Evolutionary conservation across 2,797 vertebrate species (phyloP).

Genomic region (Cyclopterus lumpus): DNA sequence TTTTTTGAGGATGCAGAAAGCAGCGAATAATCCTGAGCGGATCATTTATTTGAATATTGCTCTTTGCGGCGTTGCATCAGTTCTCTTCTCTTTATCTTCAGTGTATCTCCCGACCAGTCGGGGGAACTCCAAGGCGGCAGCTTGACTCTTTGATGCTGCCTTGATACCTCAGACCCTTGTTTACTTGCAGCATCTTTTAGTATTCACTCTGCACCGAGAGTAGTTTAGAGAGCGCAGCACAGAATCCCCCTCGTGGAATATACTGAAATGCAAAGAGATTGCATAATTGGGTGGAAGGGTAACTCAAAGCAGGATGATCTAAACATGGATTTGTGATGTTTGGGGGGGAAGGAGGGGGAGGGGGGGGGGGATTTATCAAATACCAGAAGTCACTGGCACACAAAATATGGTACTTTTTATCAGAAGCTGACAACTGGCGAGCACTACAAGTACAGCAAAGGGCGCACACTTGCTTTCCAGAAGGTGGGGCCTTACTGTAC

Average conservation of each 20-base stretch:
- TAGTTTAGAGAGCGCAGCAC: slow-evolving; percentile 54
- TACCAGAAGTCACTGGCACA: slow-evolving; percentile 22
- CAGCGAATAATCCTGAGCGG: not conserved
- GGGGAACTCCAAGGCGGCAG: slow-evolving; percentile 16
- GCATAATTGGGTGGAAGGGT: slow-evolving; percentile 50
- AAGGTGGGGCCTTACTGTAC: not conserved
- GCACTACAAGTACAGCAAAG: not conserved
- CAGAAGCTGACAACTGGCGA: not conserved
- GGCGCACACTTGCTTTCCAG: not conserved
- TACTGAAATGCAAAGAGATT: slow-evolving; percentile 68
- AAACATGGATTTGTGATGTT: slow-evolving; percentile 46
- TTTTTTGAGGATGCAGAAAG: not conserved
- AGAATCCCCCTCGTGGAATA: slow-evolving; percentile 47
- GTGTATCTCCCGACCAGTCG: not conserved
- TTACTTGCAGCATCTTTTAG: slow-evolving; percentile 53
- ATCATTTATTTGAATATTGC: not conserved
- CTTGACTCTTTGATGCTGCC: slow-evolving; percentile 42
- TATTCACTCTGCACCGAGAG: slow-evolving; percentile 36
- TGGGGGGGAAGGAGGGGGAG: too few relatives aligned
- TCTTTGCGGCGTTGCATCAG: not conserved
- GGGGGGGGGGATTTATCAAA: too few relatives aligned
- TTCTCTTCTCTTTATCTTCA: not conserved
- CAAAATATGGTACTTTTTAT: slow-evolving; percentile 19
- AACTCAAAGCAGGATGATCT: slow-evolving; percentile 50
- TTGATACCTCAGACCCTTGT: slow-evolving; percentile 53